A percentile compares a stretch with the other conserved stretches of the same genome.
Conservation (phyloP, 2,888 invertebrate species). For the Elmis aenea region DNA sequence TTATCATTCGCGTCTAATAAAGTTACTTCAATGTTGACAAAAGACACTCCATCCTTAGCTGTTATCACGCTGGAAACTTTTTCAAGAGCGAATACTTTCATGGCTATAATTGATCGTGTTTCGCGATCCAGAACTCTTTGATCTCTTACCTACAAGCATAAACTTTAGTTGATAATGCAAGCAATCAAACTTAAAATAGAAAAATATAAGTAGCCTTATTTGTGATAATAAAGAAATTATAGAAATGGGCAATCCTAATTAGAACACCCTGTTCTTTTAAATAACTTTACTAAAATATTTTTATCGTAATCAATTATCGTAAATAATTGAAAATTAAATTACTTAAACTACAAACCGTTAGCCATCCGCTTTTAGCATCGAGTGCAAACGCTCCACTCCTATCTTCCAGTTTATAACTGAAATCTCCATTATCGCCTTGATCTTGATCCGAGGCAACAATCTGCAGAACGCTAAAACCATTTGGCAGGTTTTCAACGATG, state of each 20-base stretch:
- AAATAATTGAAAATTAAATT: too few relatives aligned
- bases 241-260: too few relatives aligned
- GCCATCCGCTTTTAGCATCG: conserved; percentile 76
- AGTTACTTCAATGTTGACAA: conserved; percentile 74
- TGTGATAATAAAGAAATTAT: too few relatives aligned
- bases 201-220: too few relatives aligned
- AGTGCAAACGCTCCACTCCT: conserved; percentile 73
- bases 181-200: too few relatives aligned
- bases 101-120: conserved; percentile 62
- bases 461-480: conserved; percentile 66
- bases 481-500: conserved; percentile 86
- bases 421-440: conserved; percentile 81
- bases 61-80: conserved; percentile 63
- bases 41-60: conserved; percentile 49
- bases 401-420: conserved; percentile 71
- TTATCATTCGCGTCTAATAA: conserved; percentile 88
- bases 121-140: conserved; percentile 77
- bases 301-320: too few relatives aligned
- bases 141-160: conserved; percentile 42
- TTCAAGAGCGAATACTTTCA: conserved; percentile 77
- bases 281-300: too few relatives aligned
- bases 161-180: too few relatives aligned
- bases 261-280: too few relatives aligned
- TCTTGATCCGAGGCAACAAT: conserved; percentile 75
- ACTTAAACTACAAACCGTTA: too few relatives aligned